A percentile compares a stretch with the other conserved stretches of the same genome.
phyloP scores from a whole-genome alignment of 2,797 vertebrate species.

The Sebastes nivosus region DNA sequence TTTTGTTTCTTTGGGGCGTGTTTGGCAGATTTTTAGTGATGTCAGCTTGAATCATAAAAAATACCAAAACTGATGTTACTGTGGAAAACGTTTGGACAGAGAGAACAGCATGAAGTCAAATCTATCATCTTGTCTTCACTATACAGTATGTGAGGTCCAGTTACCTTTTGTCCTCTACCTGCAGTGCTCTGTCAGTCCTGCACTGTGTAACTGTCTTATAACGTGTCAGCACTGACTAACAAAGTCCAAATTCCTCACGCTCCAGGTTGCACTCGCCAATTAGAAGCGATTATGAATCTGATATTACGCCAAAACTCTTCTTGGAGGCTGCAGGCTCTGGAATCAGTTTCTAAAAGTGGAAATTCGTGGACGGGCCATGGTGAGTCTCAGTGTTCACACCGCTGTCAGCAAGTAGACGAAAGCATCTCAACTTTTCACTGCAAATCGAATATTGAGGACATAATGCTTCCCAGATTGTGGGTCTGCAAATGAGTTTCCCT shows the following conservation, averaged over 20 bases:
- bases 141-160: constrained; percentile 9
- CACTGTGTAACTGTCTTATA: constrained; percentile 38
- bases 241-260: constrained; percentile 27
- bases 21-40: background rate
- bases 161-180: constrained; percentile 39
- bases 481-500: constrained; percentile 40
- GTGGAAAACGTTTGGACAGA: constrained; percentile 9
- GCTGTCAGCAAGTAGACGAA: constrained; percentile 40
- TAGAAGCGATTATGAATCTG: constrained; percentile 36
- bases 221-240: constrained; percentile 13
- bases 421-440: constrained; percentile 37
- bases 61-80: background rate
- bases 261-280: constrained; percentile 41
- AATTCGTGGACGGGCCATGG: constrained; percentile 16
- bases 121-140: constrained; percentile 1
- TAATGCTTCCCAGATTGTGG: constrained; percentile 63
- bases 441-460: constrained; percentile 24
- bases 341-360: background rate
- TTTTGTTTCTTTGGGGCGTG: background rate
- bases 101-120: background rate
- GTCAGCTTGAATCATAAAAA: background rate
- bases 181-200: constrained; percentile 27
- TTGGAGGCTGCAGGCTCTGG: constrained; percentile 25
- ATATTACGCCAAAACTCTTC: constrained; percentile 20
- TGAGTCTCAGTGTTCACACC: constrained; percentile 27